phyloP scores from a whole-genome alignment of 2,113 vertebrate genomes.

The Lophochroa leadbeateri region DNA sequence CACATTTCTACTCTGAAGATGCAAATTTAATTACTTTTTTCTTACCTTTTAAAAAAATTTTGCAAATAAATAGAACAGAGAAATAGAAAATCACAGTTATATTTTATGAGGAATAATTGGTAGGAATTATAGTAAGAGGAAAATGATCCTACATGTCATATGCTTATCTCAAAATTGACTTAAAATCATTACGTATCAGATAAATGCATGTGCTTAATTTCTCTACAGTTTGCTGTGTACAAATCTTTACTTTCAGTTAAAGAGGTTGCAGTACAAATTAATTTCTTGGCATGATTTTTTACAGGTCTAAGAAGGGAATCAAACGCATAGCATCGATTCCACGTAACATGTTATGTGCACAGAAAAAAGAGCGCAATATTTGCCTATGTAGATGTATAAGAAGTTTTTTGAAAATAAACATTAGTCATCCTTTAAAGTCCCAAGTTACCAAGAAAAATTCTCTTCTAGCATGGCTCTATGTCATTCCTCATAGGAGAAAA shows the following conservation, averaged over 20 bases:
- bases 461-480: background rate
- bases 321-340: background rate
- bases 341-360: background rate
- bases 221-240: background rate
- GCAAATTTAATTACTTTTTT: background rate
- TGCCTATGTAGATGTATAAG: background rate
- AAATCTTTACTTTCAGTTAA: background rate
- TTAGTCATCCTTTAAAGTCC: background rate
- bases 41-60: background rate
- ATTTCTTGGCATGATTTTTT: background rate
- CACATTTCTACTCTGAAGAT: background rate
- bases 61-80: background rate
- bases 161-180: background rate
- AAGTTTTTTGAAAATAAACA: background rate
- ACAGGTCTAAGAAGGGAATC: background rate
- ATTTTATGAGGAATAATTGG: background rate
- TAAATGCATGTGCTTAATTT: background rate
- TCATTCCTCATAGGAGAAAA: background rate
- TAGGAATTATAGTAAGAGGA: background rate
- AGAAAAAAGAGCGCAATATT: background rate
- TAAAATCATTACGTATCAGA: background rate
- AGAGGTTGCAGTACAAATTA: background rate
- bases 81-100: background rate
- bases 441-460: background rate
- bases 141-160: background rate